Percentiles rank a stretch among this genome's conserved stretches.
phyloP scores from a whole-genome alignment of 2,888 invertebrate species.

The Drosophila tripunctata region DNA sequence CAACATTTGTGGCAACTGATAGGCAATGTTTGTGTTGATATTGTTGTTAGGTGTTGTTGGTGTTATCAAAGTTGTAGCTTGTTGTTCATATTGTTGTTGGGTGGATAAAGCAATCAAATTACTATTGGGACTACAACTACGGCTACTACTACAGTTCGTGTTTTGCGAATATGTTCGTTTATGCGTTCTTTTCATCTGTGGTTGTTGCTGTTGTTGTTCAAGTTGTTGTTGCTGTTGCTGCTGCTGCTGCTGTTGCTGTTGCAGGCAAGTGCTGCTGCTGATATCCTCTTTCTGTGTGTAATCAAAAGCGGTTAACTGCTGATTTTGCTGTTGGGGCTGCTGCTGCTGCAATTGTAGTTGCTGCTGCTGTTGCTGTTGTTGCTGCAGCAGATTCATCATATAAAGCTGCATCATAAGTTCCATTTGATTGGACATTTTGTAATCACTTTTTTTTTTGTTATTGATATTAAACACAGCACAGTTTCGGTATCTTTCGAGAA shows the following conservation, averaged over 20 bases:
- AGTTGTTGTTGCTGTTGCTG: slow-evolving; percentile 32
- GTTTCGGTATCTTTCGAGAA: slow-evolving; percentile 15
- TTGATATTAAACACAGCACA: slow-evolving; percentile 36
- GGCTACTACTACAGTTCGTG: slow-evolving; percentile 83
- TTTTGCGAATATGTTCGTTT: slow-evolving; percentile 81
- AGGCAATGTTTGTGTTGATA: slow-evolving; percentile 40
- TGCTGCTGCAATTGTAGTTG: slow-evolving; percentile 69
- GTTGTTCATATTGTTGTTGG: slow-evolving; percentile 49
- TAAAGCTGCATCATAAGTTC: slow-evolving; percentile 83
- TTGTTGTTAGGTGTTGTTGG: slow-evolving; percentile 47
- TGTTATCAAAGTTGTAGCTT: slow-evolving; percentile 51
- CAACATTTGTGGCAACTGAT: slow-evolving; percentile 75
- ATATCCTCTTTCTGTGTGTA: slow-evolving; percentile 73
- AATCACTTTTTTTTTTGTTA: slow-evolving; percentile 31
- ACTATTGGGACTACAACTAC: slow-evolving; percentile 84
- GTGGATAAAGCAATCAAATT: slow-evolving; percentile 75
- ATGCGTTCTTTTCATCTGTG: slow-evolving; percentile 71
- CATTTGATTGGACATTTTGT: slow-evolving; percentile 82
- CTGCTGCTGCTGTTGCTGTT: slow-evolving; percentile 21
- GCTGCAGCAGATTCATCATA: slow-evolving; percentile 83
- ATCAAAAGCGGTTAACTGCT: slow-evolving; percentile 37
- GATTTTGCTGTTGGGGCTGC: slow-evolving; percentile 31
- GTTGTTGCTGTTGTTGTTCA: slow-evolving; percentile 44
- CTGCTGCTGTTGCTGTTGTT: slow-evolving; percentile 79
- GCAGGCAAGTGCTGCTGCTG: slow-evolving; percentile 63